A percentile compares a stretch with the other conserved stretches of the same genome.
phyloP scores from a whole-genome alignment of 2,113 vertebrate species.

The Prochilodus magdalenae region DNA sequence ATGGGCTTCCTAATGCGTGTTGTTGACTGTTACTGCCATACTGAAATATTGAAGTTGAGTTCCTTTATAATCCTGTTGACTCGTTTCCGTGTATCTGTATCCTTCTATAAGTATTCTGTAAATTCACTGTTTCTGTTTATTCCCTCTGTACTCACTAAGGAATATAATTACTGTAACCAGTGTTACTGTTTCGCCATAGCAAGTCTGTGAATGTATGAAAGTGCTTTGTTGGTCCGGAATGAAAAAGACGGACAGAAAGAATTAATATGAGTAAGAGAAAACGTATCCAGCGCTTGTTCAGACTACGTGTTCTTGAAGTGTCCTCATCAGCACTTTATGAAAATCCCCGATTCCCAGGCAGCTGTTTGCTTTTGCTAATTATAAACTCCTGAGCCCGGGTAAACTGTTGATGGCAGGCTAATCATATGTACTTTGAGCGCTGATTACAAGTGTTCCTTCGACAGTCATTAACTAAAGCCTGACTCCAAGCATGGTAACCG shows the following conservation, averaged over 20 bases:
- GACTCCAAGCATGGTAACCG: conserved; percentile 61
- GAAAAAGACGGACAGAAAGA: background rate
- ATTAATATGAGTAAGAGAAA: background rate
- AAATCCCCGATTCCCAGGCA: background rate
- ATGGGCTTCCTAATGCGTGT: background rate
- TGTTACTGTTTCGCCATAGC: background rate
- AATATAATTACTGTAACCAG: background rate
- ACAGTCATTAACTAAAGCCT: conserved; percentile 65
- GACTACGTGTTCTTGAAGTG: background rate
- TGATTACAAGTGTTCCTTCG: conserved; percentile 65
- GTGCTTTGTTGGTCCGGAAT: background rate
- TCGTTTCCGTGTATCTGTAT: background rate
- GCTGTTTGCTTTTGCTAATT: conserved; percentile 39
- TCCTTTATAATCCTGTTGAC: background rate
- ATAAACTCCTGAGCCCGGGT: conserved; percentile 35
- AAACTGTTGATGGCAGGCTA: conserved; percentile 42
- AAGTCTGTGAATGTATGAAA: background rate
- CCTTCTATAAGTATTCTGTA: background rate
- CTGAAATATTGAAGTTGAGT: conserved; percentile 3
- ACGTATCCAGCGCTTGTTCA: background rate
- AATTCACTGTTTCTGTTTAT: background rate
- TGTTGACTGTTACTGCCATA: background rate
- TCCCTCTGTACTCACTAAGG: background rate
- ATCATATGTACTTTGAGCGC: conserved; percentile 60
- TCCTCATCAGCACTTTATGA: background rate